phyloP scores from a whole-genome alignment of 2,888 invertebrate genomes.

The Ophioninae sp. region DNA sequence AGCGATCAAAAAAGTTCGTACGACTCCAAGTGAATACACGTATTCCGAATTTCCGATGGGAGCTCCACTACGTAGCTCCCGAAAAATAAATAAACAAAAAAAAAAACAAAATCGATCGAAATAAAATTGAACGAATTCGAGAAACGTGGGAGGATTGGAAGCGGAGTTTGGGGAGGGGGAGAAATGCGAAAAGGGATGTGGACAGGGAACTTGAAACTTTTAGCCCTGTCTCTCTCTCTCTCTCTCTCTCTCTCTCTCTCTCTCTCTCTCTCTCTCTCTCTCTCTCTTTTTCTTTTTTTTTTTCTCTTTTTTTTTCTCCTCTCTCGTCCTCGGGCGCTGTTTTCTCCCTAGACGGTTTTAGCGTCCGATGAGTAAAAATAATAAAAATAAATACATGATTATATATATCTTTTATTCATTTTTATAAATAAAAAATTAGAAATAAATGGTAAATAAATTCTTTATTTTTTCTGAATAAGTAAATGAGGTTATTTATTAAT shows the following conservation, averaged over 20 bases:
- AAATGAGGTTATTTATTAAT: too few species aligned
- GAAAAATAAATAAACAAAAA: constrained; percentile 8
- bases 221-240: too few species aligned
- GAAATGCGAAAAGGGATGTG: constrained; percentile 16
- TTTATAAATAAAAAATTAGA: too few species aligned
- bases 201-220: constrained; percentile 43
- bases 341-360: too few species aligned
- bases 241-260: too few species aligned
- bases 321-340: too few species aligned
- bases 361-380: too few species aligned
- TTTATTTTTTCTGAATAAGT: too few species aligned
- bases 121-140: constrained; percentile 32
- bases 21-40: neutral
- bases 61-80: constrained; percentile 8
- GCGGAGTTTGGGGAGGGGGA: constrained; percentile 20
- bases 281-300: constrained; percentile 10
- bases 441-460: too few species aligned
- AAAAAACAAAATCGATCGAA: neutral
- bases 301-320: neutral
- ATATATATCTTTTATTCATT: too few species aligned
- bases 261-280: constrained; percentile 3
- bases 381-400: too few species aligned
- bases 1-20: constrained; percentile 47
- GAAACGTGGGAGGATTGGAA: constrained; percentile 22
- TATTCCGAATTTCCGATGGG: neutral